These are phyloP conservation scores for Merodon equestris DNA, from an alignment of 2,888 invertebrate species.

Conservation along the genomic window DNA sequence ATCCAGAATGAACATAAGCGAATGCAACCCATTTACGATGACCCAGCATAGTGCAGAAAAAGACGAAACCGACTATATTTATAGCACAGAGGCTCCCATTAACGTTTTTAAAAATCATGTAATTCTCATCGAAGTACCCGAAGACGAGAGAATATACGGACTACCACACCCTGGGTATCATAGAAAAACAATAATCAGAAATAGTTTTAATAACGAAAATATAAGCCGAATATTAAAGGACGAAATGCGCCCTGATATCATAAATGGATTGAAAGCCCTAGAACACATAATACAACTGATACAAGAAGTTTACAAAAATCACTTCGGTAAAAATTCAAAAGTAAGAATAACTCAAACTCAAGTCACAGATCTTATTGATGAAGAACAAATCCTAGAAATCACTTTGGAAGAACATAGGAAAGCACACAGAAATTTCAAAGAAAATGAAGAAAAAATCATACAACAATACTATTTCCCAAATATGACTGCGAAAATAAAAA, in stretches of 20 bases:
- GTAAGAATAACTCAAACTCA: constrained; percentile 7
- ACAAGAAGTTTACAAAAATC: constrained; percentile 1
- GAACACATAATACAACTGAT: constrained; percentile 16
- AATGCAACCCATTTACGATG: neutral
- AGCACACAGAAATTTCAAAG: constrained; percentile 13
- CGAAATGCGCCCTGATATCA: constrained; percentile 11
- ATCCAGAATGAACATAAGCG: neutral
- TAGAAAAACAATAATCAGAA: constrained; percentile 5
- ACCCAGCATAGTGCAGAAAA: constrained; percentile 4
- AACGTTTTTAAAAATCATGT: constrained; percentile 25
- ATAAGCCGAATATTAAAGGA: constrained; percentile 8
- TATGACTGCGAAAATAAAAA: constrained; percentile 1
- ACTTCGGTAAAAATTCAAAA: constrained; percentile 7
- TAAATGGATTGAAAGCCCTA: constrained; percentile 15
- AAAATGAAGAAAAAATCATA: constrained; percentile 22
- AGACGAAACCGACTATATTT: neutral
- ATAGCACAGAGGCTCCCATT: constrained; percentile 9
- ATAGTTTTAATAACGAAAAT: neutral
- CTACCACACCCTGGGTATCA: constrained; percentile 12
- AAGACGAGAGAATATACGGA: constrained; percentile 15
- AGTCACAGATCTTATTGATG: constrained; percentile 12
- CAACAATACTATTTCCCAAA: constrained; percentile 16
- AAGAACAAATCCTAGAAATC: constrained; percentile 23
- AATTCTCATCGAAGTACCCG: too few relatives aligned
- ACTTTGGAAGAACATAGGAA: constrained; percentile 12